Evolutionary conservation across 1,140 invertebrate genomes (phyloP).

Genomic region (Plectrocnemia conspersa): DNA sequence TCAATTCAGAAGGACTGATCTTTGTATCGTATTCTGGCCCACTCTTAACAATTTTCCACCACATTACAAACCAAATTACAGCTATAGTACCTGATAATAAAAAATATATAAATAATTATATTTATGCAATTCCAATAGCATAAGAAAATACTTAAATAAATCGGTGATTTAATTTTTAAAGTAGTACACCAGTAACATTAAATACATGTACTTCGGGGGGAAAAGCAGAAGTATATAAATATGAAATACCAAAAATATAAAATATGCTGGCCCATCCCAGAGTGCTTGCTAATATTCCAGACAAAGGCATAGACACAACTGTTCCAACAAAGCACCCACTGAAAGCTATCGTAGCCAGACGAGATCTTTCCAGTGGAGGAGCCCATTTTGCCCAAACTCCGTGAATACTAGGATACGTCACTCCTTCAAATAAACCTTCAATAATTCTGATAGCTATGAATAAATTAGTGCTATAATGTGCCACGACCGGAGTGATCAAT

Average conservation of each 20-base stretch:
- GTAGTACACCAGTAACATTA: too few relatives aligned
- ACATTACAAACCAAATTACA: slow-evolving; percentile 65
- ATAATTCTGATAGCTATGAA: slow-evolving; percentile 73
- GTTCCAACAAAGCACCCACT: slow-evolving; percentile 80
- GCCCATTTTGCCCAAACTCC: slow-evolving; percentile 85
- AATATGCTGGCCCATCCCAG: slow-evolving; percentile 85
- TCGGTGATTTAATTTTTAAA: too few relatives aligned
- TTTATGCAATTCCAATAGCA: too few relatives aligned
- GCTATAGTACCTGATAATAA: slow-evolving; percentile 56
- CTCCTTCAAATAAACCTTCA: slow-evolving; percentile 85
- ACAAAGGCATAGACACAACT: slow-evolving; percentile 72
- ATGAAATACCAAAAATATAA: slow-evolving; percentile 84
- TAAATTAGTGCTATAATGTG: slow-evolving; percentile 63
- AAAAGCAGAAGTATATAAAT: too few relatives aligned
- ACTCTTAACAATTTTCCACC: slow-evolving; percentile 69
- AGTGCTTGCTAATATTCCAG: slow-evolving; percentile 64
- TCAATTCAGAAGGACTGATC: slow-evolving; percentile 69
- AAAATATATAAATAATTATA: neutral
- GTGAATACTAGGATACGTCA: slow-evolving; percentile 86
- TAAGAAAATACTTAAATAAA: too few relatives aligned
- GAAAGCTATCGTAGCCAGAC: slow-evolving; percentile 72
- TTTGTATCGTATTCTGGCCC: slow-evolving; percentile 70
- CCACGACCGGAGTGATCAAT: slow-evolving; percentile 74
- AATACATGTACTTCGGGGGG: too few relatives aligned
- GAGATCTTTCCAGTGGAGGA: slow-evolving; percentile 75